phyloP scores from a whole-genome alignment of 2,888 invertebrate genomes.

The Apamea monoglypha region DNA sequence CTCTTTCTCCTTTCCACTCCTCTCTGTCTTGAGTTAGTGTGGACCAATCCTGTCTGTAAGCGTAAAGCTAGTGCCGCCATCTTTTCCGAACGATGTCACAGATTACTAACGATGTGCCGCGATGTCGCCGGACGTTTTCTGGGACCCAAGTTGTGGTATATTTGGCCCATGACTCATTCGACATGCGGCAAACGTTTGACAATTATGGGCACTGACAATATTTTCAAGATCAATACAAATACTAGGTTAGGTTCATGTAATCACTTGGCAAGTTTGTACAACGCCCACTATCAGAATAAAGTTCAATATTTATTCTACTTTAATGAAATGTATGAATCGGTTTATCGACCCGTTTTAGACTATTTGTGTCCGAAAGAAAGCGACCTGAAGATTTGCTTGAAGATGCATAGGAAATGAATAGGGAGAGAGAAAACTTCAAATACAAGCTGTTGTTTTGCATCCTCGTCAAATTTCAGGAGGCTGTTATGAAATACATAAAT shows the following conservation, averaged over 20 bases:
- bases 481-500: no score
- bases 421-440: not conserved
- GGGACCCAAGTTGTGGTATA: not conserved
- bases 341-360: not conserved
- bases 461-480: no score
- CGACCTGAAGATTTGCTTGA: not conserved
- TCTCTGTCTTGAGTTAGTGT: not conserved
- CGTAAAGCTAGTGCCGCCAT: not conserved
- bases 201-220: not conserved
- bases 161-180: not conserved
- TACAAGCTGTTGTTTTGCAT: not conserved
- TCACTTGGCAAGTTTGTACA: slow-evolving; percentile 10
- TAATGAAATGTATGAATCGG: not conserved
- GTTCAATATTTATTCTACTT: slow-evolving; percentile 3
- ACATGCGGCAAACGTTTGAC: not conserved
- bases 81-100: no score
- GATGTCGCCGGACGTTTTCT: not conserved
- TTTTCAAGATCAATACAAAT: slow-evolving; percentile 2
- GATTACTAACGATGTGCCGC: not conserved
- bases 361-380: not conserved
- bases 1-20: not conserved
- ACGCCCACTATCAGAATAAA: not conserved
- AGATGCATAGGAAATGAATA: not conserved
- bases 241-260: not conserved
- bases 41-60: not conserved